Base-by-base conservation (phyloP, 2,888 invertebrate species). In the Oxyscelio sp. region DNA sequence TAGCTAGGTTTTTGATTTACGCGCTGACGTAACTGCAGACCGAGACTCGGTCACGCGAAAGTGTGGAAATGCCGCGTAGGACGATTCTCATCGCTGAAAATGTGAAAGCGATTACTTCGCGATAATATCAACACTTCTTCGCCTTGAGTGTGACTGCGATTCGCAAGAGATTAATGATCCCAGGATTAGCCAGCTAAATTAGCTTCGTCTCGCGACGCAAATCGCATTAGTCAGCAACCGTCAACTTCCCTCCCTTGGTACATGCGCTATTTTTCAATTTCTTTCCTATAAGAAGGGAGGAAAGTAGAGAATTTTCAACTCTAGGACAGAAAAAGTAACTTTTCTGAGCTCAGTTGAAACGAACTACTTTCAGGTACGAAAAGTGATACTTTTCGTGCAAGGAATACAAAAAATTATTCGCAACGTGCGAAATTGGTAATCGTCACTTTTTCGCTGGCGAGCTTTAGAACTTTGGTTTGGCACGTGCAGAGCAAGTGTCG, bases 101-200 rank as follows among this genome's bases (percentile, higher is more conserved):
- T 77, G 82, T 83, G 74, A 81, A 77, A 83, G 82, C 56, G 70
- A 43, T 48, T n/a, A n/a, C n/a, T n/a, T n/a, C n/a, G n/a, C n/a
- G n/a, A n/a, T n/a, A 6, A 2, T 24, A 68, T 74, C 66, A 34
- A 17, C 40, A 52, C 59, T 27, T 73, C 79, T 71, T 80, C 65
- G 11, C 34, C 13, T 21, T 1, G 50, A 27, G 27, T 27, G 43
- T 11, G n/a, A 43, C 11, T 43, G 15, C 40, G 11, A 21, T 13
- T 24, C 21, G 21, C 58, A 48, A 24, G 17, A 73, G 63, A 77
- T 58, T 54, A 77, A 83, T 31, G 75, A 71, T 45, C 82, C 34
- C 38, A 4, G 19, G 58, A 54, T 22, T 43, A 21, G 17, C 21
- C 21, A 59, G 48, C n/a, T n/a, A n/a, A n/a, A n/a, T n/a, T n/a